Evolutionary conservation across 1,140 invertebrate genomes (phyloP).

Genomic region (Daktulosphaira vitifoliae): DNA sequence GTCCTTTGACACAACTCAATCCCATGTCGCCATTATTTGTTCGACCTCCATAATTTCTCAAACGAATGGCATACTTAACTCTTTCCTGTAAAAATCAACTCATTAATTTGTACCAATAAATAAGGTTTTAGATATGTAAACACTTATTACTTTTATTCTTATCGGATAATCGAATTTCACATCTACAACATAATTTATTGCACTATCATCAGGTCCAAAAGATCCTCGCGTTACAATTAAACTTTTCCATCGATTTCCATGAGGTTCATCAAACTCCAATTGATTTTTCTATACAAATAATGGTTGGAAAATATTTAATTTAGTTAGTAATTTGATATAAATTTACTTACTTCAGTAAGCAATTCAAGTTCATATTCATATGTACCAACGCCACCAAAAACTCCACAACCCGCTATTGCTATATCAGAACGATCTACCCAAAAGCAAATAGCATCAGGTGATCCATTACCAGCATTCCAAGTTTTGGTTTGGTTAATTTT

Average conservation of each 20-base stretch:
- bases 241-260: constrained; percentile 55
- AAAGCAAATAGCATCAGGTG: constrained; percentile 93
- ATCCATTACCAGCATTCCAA: constrained; percentile 96
- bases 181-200: constrained; percentile 71
- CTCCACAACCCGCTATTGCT: constrained; percentile 74
- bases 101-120: neutral
- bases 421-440: constrained; percentile 83
- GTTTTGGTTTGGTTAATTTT: constrained; percentile 76
- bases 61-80: constrained; percentile 75
- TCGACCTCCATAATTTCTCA: constrained; percentile 83
- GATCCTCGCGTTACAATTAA: constrained; percentile 62
- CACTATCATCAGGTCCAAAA: constrained; percentile 66
- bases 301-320: no score
- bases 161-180: constrained; percentile 85
- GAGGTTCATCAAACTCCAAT: constrained; percentile 18
- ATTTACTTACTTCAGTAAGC: constrained; percentile 66
- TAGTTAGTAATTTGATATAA: no score
- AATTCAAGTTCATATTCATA: constrained; percentile 89
- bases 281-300: constrained; percentile 18
- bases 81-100: constrained; percentile 56
- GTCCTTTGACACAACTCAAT: constrained; percentile 72
- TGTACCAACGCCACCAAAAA: constrained; percentile 78
- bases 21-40: constrained; percentile 91
- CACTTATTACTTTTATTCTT: constrained; percentile 60
- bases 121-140: neutral